phyloP scores from a whole-genome alignment of 2,888 invertebrate genomes.

The Trissoscelio sp. region DNA sequence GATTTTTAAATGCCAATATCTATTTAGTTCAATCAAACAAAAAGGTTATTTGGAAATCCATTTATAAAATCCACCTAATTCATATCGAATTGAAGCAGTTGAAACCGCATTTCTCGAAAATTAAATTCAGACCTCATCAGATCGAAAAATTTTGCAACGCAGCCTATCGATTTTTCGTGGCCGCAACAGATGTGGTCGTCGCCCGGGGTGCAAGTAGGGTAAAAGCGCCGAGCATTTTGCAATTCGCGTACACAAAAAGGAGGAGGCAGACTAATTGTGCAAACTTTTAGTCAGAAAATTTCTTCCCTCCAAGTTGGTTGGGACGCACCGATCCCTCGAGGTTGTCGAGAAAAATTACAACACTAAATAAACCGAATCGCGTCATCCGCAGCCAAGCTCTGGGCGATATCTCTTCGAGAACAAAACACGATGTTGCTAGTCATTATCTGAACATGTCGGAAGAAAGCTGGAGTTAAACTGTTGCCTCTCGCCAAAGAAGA shows the following conservation, averaged over 20 bases:
- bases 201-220: constrained; percentile 54
- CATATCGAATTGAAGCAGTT: neutral
- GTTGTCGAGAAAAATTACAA: constrained; percentile 61
- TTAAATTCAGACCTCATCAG: neutral
- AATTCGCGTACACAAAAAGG: constrained; percentile 55
- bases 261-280: constrained; percentile 56
- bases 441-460: constrained; percentile 40
- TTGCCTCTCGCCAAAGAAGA: constrained; percentile 19
- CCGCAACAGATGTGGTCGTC: constrained; percentile 58
- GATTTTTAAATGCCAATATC: neutral
- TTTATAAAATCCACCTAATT: neutral
- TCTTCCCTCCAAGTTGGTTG: constrained; percentile 60
- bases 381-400: constrained; percentile 51
- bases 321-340: constrained; percentile 59
- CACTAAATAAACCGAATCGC: constrained; percentile 65
- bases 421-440: constrained; percentile 45
- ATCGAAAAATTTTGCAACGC: constrained; percentile 32
- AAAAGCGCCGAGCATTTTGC: constrained; percentile 42
- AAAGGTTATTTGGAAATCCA: neutral
- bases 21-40: neutral
- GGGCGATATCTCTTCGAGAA: constrained; percentile 48
- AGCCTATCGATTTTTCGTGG: constrained; percentile 38
- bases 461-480: constrained; percentile 26
- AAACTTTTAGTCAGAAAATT: constrained; percentile 66
- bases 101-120: constrained; percentile 2